These are phyloP conservation scores for Rissa tridactyla DNA, from an alignment of 2,113 vertebrate genomes.

Conservation along the genomic window DNA sequence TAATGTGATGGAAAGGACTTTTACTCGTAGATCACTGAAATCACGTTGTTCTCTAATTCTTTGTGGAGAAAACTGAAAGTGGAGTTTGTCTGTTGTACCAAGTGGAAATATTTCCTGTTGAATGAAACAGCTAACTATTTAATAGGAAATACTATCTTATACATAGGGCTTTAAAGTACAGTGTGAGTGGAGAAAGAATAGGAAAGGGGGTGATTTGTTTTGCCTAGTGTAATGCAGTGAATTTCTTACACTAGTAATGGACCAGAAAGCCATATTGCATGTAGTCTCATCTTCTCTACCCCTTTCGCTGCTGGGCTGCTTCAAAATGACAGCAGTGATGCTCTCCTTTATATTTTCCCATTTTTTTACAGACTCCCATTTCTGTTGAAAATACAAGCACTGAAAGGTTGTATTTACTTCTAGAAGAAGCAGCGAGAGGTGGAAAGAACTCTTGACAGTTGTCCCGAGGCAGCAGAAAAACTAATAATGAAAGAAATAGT, in stretches of 20 bases:
- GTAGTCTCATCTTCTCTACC: background rate
- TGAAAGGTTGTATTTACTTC: slow-evolving; percentile 16
- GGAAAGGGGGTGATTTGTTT: background rate
- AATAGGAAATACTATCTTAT: background rate
- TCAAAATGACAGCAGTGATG: slow-evolving; percentile 28
- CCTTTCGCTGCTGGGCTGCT: background rate
- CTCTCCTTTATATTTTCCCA: slow-evolving; percentile 5
- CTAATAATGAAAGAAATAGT: slow-evolving; percentile 61
- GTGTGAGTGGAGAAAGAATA: background rate
- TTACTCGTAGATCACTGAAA: background rate
- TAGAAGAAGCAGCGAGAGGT: slow-evolving; percentile 15
- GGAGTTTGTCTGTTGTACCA: background rate
- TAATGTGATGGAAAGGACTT: background rate
- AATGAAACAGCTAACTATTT: background rate
- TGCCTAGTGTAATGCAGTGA: background rate
- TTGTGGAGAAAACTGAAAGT: background rate
- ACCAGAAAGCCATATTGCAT: background rate
- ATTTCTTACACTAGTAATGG: background rate
- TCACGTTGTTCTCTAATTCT: background rate
- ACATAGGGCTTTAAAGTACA: background rate
- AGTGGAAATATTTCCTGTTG: background rate
- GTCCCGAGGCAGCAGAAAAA: slow-evolving; percentile 61
- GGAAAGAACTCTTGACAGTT: slow-evolving; percentile 26
- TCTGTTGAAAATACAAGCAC: slow-evolving; percentile 31
- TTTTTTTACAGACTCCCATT: background rate